A percentile compares a stretch with the other conserved stretches of the same genome.
Conservation (phyloP, 2,113 vertebrate species). For the Catharus fuscescens region DNA sequence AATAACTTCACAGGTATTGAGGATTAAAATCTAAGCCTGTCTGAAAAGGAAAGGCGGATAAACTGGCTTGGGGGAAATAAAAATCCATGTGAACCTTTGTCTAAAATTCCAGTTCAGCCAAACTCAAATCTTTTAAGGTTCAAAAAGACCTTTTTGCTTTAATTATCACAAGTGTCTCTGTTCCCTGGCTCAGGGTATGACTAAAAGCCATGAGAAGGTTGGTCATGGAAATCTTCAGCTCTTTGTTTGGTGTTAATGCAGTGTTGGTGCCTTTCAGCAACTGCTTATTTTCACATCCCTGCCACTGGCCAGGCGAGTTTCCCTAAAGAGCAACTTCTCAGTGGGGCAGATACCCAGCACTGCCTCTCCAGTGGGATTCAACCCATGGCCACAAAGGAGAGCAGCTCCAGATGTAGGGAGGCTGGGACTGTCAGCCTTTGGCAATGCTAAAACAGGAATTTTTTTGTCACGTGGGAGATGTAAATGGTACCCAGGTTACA, state of each 20-base stretch:
- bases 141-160: constrained; percentile 55
- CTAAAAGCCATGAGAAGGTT: constrained; percentile 50
- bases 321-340: not conserved
- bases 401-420: not conserved
- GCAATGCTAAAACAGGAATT: not conserved
- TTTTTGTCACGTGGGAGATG: accelerated
- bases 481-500: not conserved
- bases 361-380: not conserved
- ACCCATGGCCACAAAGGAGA: accelerated
- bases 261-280: not conserved
- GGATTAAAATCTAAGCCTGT: constrained; percentile 48
- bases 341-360: accelerated
- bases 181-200: constrained; percentile 38
- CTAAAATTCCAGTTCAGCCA: constrained; percentile 49
- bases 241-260: not conserved
- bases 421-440: not conserved
- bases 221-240: not conserved
- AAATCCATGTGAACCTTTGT: constrained; percentile 54
- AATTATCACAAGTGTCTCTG: constrained; percentile 22
- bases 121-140: constrained; percentile 50
- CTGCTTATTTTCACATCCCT: not conserved
- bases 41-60: constrained; percentile 17
- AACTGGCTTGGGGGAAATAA: constrained; percentile 42
- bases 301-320: not conserved
- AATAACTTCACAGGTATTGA: constrained; percentile 51